Conservation (phyloP, 1,140 invertebrate genomes). For the Neoseiulus cucumeris region DNA sequence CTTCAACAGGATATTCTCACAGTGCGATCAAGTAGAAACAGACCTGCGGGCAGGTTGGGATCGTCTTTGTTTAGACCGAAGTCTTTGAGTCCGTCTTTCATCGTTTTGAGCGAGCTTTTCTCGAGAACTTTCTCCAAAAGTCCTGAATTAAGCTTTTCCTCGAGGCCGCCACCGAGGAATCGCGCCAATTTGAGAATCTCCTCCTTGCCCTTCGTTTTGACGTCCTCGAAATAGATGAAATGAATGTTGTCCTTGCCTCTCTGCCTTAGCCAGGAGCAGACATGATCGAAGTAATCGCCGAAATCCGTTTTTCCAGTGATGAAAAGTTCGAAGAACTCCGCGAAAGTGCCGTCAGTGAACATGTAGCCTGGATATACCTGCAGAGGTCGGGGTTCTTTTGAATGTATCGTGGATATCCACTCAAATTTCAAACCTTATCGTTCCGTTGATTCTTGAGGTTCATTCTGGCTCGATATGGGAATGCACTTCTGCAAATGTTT, state of each 20-base stretch:
- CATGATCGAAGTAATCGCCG: conserved; percentile 28
- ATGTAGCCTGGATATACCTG: background rate
- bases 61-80: background rate
- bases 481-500: no score
- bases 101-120: background rate
- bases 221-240: conserved; percentile 18
- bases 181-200: background rate
- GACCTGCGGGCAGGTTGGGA: background rate
- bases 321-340: conserved; percentile 26
- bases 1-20: background rate
- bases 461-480: no score
- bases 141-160: background rate
- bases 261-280: conserved; percentile 24
- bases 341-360: conserved; percentile 21
- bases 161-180: background rate
- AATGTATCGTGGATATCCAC: no score
- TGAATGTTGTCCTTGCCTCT: conserved; percentile 21
- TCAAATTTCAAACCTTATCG: no score
- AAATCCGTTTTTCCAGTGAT: conserved; percentile 23
- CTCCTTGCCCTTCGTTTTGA: background rate
- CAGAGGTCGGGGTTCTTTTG: no score
- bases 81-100: background rate
- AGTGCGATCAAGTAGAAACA: background rate
- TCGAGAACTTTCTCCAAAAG: background rate
- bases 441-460: no score